Conservation (phyloP, 2,113 vertebrate genomes). For the Vanacampus margaritifer region DNA sequence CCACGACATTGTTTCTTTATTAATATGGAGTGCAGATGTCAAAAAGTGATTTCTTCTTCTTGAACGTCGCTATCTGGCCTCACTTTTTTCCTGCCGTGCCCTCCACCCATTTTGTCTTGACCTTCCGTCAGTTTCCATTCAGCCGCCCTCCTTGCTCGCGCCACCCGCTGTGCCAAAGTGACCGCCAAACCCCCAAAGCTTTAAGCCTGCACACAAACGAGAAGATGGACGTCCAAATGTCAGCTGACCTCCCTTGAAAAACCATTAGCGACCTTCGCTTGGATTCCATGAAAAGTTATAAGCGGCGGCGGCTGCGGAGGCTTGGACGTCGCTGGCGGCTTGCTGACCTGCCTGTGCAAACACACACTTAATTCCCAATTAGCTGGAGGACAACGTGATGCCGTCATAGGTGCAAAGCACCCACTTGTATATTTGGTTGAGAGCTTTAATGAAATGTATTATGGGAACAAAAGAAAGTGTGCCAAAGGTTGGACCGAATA, state of each 20-base stretch:
- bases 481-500: neutral
- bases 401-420: neutral
- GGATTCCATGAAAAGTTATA: slow-evolving; percentile 41
- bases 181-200: slow-evolving; percentile 19
- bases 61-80: neutral
- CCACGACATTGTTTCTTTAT: no score
- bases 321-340: slow-evolving; percentile 1
- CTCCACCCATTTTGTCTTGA: neutral
- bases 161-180: slow-evolving; percentile 46
- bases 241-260: neutral
- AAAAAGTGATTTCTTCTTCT: neutral
- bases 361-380: slow-evolving; percentile 47
- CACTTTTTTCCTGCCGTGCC: neutral
- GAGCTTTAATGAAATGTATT: neutral
- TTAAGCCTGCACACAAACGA: slow-evolving; percentile 25
- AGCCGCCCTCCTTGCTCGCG: slow-evolving; percentile 16
- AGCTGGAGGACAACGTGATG: slow-evolving; percentile 17
- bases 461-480: neutral
- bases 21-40: neutral
- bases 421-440: neutral
- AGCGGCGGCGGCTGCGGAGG: slow-evolving; percentile 28
- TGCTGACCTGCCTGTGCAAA: slow-evolving; percentile 45
- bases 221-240: neutral
- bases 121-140: slow-evolving; percentile 13
- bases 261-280: slow-evolving; percentile 47